Conservation (phyloP, 2,888 invertebrate species). For the Fragum fragum region DNA sequence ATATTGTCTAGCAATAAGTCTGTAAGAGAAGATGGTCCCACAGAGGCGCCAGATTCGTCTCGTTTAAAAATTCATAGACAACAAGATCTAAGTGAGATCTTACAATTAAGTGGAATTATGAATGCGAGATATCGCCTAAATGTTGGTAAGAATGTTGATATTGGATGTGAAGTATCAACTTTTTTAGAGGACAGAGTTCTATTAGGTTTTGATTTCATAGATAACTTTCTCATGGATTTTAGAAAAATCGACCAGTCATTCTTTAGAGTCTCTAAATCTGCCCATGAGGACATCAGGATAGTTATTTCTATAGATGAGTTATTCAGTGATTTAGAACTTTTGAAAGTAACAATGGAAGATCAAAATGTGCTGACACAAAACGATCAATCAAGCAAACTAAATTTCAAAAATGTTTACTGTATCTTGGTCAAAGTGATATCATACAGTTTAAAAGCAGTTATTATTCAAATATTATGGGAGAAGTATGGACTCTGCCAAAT, state of each 20-base stretch:
- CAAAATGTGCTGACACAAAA: not conserved
- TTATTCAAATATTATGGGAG: constrained; percentile 18
- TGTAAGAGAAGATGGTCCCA: not conserved
- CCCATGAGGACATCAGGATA: not conserved
- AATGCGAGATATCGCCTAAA: not conserved
- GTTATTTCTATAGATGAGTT: not conserved
- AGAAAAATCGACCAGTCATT: not conserved
- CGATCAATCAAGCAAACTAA: not conserved
- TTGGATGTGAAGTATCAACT: not conserved
- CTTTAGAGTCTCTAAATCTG: not conserved
- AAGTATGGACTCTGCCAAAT: not conserved
- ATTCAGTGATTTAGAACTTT: not conserved
- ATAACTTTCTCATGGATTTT: not conserved
- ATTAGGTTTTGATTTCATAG: not conserved
- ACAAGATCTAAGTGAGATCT: not conserved
- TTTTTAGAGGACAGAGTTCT: constrained; percentile 1
- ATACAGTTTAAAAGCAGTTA: not conserved
- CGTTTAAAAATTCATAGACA: not conserved
- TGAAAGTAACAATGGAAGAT: not conserved
- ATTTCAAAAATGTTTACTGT: not conserved
- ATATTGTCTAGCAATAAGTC: not conserved
- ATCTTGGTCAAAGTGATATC: not conserved
- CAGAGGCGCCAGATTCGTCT: too few species aligned
- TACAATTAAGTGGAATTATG: not conserved
- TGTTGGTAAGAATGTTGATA: not conserved